These are phyloP conservation scores for Planococcus citri DNA, from an alignment of 1,140 invertebrate species.

Conservation along the genomic window DNA sequence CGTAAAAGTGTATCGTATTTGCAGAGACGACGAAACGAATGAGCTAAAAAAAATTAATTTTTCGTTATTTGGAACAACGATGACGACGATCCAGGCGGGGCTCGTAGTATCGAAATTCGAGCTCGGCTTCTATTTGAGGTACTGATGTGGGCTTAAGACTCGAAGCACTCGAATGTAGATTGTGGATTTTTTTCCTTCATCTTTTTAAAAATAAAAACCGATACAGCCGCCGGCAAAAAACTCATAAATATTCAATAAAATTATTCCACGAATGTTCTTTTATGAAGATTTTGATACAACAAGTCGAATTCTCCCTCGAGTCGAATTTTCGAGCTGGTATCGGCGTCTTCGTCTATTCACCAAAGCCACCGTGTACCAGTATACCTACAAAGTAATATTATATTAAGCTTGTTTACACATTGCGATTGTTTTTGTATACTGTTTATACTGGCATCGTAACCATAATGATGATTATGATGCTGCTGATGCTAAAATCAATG, in stretches of 20 bases:
- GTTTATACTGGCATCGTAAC: too few relatives aligned
- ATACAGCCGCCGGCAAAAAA: not conserved
- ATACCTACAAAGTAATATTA: not conserved
- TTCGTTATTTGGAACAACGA: too few relatives aligned
- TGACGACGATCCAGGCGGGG: too few relatives aligned
- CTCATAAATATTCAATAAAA: constrained; percentile 4
- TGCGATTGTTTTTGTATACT: not conserved
- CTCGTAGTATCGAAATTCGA: not conserved
- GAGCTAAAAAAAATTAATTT: not conserved
- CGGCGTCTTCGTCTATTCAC: not conserved
- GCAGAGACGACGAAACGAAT: too few relatives aligned
- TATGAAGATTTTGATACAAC: not conserved
- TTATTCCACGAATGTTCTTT: not conserved
- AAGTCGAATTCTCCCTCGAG: not conserved
- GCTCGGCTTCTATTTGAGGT: not conserved
- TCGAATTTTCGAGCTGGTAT: not conserved
- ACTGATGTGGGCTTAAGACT: too few relatives aligned
- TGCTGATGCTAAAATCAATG: too few relatives aligned
- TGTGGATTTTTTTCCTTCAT: too few relatives aligned
- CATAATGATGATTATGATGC: too few relatives aligned
- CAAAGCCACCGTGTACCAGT: too few relatives aligned
- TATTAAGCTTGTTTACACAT: not conserved
- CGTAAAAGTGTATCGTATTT: too few relatives aligned
- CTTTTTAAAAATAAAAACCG: not conserved
- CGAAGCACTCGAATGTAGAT: too few relatives aligned